A percentile compares a stretch with the other conserved stretches of the same genome.
These are phyloP conservation scores for Atethmia centrago DNA, from an alignment of 2,888 invertebrate species.

Conservation along the genomic window DNA sequence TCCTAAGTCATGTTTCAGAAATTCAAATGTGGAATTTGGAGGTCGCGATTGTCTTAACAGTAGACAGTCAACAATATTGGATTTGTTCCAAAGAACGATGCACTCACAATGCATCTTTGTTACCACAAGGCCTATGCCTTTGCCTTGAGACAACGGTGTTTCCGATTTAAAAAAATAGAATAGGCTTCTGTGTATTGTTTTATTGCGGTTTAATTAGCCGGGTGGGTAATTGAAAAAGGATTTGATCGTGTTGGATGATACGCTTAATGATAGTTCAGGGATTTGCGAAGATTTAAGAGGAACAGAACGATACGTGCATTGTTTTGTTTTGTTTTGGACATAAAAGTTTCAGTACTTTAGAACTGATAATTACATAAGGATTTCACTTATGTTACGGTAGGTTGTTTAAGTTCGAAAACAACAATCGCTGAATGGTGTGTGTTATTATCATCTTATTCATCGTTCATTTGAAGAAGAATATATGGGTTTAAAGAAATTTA, in stretches of 20 bases:
- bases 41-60: conserved; percentile 83
- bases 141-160: conserved; percentile 79
- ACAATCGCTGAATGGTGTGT: background rate
- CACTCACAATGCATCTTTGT: conserved; percentile 89
- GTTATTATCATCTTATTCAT: background rate
- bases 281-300: conserved; percentile 32
- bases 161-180: conserved; percentile 76
- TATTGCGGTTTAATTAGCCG: conserved; percentile 70
- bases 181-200: conserved; percentile 76
- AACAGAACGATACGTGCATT: conserved; percentile 12
- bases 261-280: conserved; percentile 62
- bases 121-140: conserved; percentile 82
- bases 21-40: conserved; percentile 90
- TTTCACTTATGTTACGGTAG: background rate
- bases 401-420: background rate
- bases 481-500: too few relatives aligned
- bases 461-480: background rate
- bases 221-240: conserved; percentile 65
- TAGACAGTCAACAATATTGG: conserved; percentile 86
- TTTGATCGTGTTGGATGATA: conserved; percentile 66
- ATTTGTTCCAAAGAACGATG: conserved; percentile 87
- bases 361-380: background rate
- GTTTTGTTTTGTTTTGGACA: conserved; percentile 18
- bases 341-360: background rate
- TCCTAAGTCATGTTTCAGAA: conserved; percentile 62